These are phyloP conservation scores for Tetragonisca angustula DNA, from an alignment of 2,888 invertebrate species.

Conservation along the genomic window DNA sequence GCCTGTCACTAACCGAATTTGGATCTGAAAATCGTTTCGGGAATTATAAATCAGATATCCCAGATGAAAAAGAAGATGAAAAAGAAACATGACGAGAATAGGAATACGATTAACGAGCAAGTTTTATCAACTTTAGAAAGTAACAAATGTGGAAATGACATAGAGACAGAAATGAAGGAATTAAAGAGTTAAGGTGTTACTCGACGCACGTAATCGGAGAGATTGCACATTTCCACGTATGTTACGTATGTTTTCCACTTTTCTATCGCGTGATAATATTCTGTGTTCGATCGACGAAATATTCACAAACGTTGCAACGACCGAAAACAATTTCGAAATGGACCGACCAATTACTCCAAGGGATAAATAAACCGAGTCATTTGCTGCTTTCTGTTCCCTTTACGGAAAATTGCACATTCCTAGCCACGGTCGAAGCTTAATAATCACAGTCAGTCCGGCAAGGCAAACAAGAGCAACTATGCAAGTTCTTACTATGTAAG, in stretches of 20 bases:
- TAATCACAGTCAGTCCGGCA: conserved; percentile 18
- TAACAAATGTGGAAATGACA: too few relatives aligned
- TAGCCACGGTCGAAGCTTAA: conserved; percentile 19
- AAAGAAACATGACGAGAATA: too few relatives aligned
- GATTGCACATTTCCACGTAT: background rate
- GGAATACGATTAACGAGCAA: background rate
- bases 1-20: background rate
- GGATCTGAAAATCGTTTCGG: conserved; percentile 42
- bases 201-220: background rate
- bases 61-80: background rate
- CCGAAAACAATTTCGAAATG: conserved; percentile 13
- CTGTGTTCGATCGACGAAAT: background rate
- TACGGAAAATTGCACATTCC: conserved; percentile 9
- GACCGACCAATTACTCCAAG: background rate
- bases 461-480: conserved; percentile 16
- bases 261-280: background rate
- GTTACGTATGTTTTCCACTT: background rate
- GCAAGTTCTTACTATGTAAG: too few relatives aligned
- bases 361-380: conserved; percentile 8
- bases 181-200: too few relatives aligned
- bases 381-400: background rate
- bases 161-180: too few relatives aligned
- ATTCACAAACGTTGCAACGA: background rate
- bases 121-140: background rate
- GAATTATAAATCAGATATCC: background rate